phyloP scores from a whole-genome alignment of 2,888 invertebrate species.

The Meiosimyza decipiens region DNA sequence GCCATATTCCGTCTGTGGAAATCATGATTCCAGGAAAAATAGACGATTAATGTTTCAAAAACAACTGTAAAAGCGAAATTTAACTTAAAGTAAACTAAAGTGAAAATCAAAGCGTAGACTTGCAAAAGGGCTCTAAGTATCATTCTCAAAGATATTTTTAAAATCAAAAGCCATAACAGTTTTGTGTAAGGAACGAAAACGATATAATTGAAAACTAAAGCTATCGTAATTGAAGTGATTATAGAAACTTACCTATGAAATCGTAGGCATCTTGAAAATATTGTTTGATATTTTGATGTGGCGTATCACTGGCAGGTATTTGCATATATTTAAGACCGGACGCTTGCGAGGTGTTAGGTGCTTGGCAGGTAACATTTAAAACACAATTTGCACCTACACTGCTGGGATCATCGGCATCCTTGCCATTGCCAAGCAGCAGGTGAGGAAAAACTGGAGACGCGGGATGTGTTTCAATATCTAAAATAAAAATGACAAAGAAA shows the following conservation, averaged over 20 bases:
- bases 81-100: too few relatives aligned
- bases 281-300: conserved; percentile 87
- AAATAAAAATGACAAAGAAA: conserved; percentile 9
- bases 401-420: conserved; percentile 80
- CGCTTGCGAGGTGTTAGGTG: conserved; percentile 73
- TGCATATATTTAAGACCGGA: conserved; percentile 80
- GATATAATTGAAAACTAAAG: too few relatives aligned
- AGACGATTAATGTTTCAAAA: too few relatives aligned
- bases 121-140: too few relatives aligned
- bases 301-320: conserved; percentile 85
- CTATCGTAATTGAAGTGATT: background rate
- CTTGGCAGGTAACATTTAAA: conserved; percentile 83
- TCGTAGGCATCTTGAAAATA: conserved; percentile 89
- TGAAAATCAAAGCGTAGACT: too few relatives aligned
- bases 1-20: too few relatives aligned
- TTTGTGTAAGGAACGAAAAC: too few relatives aligned
- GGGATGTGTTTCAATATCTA: conserved; percentile 79
- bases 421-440: conserved; percentile 84
- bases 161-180: too few relatives aligned
- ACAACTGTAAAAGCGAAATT: too few relatives aligned
- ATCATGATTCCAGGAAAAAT: too few relatives aligned
- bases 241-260: conserved; percentile 79
- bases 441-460: conserved; percentile 82
- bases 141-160: too few relatives aligned
- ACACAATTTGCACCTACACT: conserved; percentile 81